Base-by-base conservation (phyloP, 1,140 invertebrate genomes). In the Scaptodrosophila lebanonensis region DNA sequence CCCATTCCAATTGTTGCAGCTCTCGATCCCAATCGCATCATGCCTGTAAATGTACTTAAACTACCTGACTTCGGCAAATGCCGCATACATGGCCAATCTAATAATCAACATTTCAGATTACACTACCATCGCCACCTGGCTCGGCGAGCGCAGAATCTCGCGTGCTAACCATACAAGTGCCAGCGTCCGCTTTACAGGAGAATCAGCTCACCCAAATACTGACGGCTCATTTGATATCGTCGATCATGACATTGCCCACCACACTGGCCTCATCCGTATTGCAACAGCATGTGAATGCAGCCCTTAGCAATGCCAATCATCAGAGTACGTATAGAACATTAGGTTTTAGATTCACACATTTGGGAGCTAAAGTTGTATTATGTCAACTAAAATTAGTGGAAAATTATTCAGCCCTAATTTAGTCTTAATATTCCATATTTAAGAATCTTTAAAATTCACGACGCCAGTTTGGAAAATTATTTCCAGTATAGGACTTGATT, bases 231-330 rank as follows among this genome's bases (percentile, higher is more conserved):
- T 91, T 95, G 22, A 95, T 96, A 59, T 93, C 94, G 75, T 94
- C 93, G 0, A 95, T 94, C 35, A 95, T 96, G 90, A 91, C 91
- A 68, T 89, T 96, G 57, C 94, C 94, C 17, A 90, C 92, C 49
- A 90, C 91, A 22, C 84, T 94, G 72, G 94, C 95, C 39, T 93
- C 93, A 1, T 91, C 92, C 11, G 88, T 95, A 51, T 88, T 96
- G 12, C 95, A 96, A 72, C 93, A 95, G 76, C 95, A 96, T 86
- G 93, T 97, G 1, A 95, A 94, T 87, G 92, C 91, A 16, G 93
- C 93, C n/a, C 87, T 94, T 11, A 89, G 89, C 58, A 90, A 88
- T 35, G 88, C 89, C 72, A 87, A 88, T 50, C 79, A 76, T 40
- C 79, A 85, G 60, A 83, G 79, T 86, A 71, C 72, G 84, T n/a